Evolutionary conservation across 2,888 invertebrate species (phyloP).

Genomic region (Thymelicus acteon): DNA sequence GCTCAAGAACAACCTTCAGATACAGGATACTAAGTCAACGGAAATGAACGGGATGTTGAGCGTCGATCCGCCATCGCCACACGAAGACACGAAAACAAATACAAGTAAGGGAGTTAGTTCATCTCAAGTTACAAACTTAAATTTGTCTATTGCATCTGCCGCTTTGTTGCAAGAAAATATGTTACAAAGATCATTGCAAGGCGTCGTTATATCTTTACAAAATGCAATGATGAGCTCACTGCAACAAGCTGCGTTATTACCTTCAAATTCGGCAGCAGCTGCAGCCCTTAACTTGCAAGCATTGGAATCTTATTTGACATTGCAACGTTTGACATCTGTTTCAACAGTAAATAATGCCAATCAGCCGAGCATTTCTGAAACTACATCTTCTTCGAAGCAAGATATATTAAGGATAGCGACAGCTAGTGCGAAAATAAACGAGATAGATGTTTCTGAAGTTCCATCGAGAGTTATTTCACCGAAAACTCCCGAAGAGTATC

Average conservation of each 20-base stretch:
- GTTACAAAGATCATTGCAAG: slow-evolving; percentile 90
- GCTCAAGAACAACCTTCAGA: slow-evolving; percentile 81
- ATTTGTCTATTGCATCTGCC: slow-evolving; percentile 84
- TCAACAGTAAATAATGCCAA: slow-evolving; percentile 80
- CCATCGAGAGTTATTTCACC: slow-evolving; percentile 73
- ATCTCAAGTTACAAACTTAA: slow-evolving; percentile 68
- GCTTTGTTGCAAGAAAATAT: slow-evolving; percentile 86
- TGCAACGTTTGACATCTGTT: slow-evolving; percentile 90
- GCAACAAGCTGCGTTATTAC: slow-evolving; percentile 92
- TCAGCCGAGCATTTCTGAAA: slow-evolving; percentile 65
- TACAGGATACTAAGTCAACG: slow-evolving; percentile 74
- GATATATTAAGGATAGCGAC: slow-evolving; percentile 88
- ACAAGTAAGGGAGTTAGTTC: slow-evolving; percentile 78
- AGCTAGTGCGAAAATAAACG: slow-evolving; percentile 80
- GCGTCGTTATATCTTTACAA: slow-evolving; percentile 92
- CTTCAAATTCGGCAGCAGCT: slow-evolving; percentile 93
- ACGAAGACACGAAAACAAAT: slow-evolving; percentile 65
- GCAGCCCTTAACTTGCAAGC: slow-evolving; percentile 94
- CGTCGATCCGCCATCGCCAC: slow-evolving; percentile 68
- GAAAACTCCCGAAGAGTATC: slow-evolving; percentile 79
- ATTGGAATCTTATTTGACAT: slow-evolving; percentile 92
- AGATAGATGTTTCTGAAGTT: slow-evolving; percentile 70
- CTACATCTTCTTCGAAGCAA: slow-evolving; percentile 82
- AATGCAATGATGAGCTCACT: slow-evolving; percentile 93
- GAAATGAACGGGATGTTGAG: slow-evolving; percentile 72